Conservation (phyloP, 2,888 invertebrate genomes). For the Stomorhina lunata region DNA sequence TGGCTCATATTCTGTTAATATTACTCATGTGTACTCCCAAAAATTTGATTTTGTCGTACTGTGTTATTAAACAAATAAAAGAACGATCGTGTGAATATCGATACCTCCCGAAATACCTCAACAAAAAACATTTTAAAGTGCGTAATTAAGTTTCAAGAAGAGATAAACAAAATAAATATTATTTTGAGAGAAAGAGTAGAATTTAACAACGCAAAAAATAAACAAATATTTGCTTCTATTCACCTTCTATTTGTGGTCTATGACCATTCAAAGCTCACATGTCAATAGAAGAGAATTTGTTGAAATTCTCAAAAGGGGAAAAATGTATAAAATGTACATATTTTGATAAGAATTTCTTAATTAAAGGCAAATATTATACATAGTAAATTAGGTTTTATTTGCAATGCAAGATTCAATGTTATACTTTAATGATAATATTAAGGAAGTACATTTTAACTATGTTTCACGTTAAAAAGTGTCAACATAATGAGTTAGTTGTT, state of each 20-base stretch:
- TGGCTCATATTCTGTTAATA: too few species aligned
- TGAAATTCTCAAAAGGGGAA: not conserved
- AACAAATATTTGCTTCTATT: not conserved
- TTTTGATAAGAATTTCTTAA: not conserved
- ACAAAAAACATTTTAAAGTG: constrained; percentile 20
- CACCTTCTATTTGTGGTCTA: not conserved
- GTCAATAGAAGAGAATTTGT: not conserved
- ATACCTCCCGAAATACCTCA: not conserved
- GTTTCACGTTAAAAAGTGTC: too few species aligned
- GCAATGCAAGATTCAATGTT: too few species aligned
- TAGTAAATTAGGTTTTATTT: too few species aligned
- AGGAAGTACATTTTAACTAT: too few species aligned
- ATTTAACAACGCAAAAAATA: not conserved
- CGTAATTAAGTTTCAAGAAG: constrained; percentile 42
- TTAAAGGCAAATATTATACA: too few species aligned
- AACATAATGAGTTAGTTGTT: too few species aligned
- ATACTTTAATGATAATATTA: too few species aligned
- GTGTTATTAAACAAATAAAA: not conserved
- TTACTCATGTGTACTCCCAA: too few species aligned
- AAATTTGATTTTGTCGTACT: too few species aligned
- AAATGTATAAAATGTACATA: not conserved
- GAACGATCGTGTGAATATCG: not conserved
- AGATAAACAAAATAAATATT: not conserved
- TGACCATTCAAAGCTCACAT: not conserved
- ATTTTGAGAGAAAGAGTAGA: not conserved